Conservation (phyloP, 1,140 invertebrate genomes). For the Samia ricini region DNA sequence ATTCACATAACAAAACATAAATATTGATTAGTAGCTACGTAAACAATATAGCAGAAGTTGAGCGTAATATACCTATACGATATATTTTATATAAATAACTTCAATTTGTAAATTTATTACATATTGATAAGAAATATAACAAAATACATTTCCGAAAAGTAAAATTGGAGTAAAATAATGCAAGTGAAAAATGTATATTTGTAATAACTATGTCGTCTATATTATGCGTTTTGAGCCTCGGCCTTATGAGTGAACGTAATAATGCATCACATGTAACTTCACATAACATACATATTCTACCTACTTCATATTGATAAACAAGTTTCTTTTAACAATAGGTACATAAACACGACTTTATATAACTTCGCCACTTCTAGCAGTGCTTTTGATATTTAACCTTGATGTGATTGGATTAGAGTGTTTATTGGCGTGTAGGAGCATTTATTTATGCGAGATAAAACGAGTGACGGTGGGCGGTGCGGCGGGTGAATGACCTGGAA, state of each 20-base stretch:
- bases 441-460: slow-evolving; percentile 66
- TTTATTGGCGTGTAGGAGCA: slow-evolving; percentile 13
- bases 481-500: slow-evolving; percentile 72
- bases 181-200: neutral
- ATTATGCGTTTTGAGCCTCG: neutral
- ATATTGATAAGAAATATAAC: no score
- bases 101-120: no score
- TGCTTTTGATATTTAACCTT: slow-evolving; percentile 16
- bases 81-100: no score
- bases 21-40: no score
- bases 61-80: no score
- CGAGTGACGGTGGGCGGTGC: slow-evolving; percentile 60
- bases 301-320: slow-evolving; percentile 63
- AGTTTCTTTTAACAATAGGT: slow-evolving; percentile 61
- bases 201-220: neutral
- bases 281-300: slow-evolving; percentile 29
- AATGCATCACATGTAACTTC: slow-evolving; percentile 24
- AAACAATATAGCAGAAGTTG: no score
- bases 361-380: slow-evolving; percentile 33
- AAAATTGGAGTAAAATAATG: neutral
- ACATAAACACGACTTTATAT: slow-evolving; percentile 61
- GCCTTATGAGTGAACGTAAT: slow-evolving; percentile 15
- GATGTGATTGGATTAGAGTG: neutral
- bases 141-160: no score
- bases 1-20: no score